phyloP scores from a whole-genome alignment of 2,888 invertebrate species.

The Agonopterix alstromeriana region DNA sequence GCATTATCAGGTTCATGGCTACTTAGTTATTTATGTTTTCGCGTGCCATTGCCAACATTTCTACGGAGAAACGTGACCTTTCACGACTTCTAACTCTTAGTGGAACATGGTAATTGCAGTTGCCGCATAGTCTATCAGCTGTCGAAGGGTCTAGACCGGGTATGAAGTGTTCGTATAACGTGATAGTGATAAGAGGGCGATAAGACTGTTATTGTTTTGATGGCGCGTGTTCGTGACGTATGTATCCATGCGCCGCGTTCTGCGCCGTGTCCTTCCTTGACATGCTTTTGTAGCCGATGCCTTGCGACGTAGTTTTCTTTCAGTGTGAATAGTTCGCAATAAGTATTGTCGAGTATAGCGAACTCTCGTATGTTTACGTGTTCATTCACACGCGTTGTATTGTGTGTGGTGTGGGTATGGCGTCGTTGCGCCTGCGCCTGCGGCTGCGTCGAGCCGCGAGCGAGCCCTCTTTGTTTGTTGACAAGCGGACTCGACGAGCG shows the following conservation, averaged over 20 bases:
- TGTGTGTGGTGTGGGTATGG: constrained; percentile 48
- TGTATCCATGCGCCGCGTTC: neutral
- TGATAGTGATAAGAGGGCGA: constrained; percentile 4
- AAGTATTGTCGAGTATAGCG: constrained; percentile 17
- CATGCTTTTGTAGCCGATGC: neutral
- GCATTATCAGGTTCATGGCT: constrained; percentile 44
- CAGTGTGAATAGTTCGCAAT: constrained; percentile 11
- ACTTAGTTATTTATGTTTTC: constrained; percentile 26
- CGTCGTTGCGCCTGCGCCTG: constrained; percentile 57
- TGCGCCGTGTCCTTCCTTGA: constrained; percentile 2
- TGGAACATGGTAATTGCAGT: constrained; percentile 1
- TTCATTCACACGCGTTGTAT: constrained; percentile 58
- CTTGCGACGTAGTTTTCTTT: constrained; percentile 3
- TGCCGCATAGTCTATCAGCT: constrained; percentile 7
- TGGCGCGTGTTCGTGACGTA: constrained; percentile 14
- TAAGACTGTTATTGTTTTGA: constrained; percentile 25
- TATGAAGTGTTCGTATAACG: constrained; percentile 4
- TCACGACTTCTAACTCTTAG: constrained; percentile 12
- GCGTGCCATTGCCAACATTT: constrained; percentile 28
- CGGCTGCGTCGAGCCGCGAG: constrained; percentile 29
- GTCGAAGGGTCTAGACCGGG: constrained; percentile 9
- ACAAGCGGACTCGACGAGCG: constrained; percentile 56
- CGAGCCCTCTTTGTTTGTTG: constrained; percentile 74
- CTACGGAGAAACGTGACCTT: constrained; percentile 22
- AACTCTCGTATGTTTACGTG: constrained; percentile 54